Percentiles rank a stretch among this genome's conserved stretches.
Conservation (phyloP, 2,113 vertebrate species). For the Laticauda laticaudata region DNA sequence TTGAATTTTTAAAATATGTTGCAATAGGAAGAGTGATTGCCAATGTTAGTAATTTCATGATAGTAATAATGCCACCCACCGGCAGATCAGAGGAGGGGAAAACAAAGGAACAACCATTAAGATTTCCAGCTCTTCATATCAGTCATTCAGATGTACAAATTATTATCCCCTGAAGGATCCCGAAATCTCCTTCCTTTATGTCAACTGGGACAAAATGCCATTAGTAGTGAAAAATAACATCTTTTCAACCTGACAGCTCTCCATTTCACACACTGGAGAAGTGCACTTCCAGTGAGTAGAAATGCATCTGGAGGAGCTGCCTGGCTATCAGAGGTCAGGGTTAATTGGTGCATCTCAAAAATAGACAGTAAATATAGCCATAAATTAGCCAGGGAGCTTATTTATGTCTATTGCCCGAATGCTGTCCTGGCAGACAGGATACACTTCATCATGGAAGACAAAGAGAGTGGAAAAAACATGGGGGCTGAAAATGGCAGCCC, state of each 20-base stretch:
- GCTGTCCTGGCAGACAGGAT: conserved; percentile 4
- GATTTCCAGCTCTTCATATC: background rate
- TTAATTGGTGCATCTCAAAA: conserved; percentile 11
- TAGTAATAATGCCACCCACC: background rate
- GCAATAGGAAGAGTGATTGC: background rate
- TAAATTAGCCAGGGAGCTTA: conserved; percentile 15
- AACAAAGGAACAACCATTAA: background rate
- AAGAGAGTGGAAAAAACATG: background rate
- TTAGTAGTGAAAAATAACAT: conserved; percentile 26
- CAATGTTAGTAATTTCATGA: background rate
- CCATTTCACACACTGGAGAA: background rate
- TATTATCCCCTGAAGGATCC: background rate
- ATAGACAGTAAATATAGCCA: conserved; percentile 20
- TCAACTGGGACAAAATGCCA: conserved; percentile 1
- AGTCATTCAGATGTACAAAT: conserved; percentile 3
- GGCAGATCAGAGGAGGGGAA: background rate
- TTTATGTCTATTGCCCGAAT: conserved; percentile 4
- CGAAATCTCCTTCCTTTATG: background rate
- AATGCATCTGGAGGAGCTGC: background rate
- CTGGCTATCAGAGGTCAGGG: background rate
- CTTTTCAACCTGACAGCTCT: background rate
- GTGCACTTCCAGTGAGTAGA: background rate
- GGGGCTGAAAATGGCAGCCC: background rate
- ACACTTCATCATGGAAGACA: conserved; percentile 3
- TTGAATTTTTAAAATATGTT: background rate